Evolutionary conservation across 2,888 invertebrate species (phyloP).

Genomic region (Cerceris rybyensis): DNA sequence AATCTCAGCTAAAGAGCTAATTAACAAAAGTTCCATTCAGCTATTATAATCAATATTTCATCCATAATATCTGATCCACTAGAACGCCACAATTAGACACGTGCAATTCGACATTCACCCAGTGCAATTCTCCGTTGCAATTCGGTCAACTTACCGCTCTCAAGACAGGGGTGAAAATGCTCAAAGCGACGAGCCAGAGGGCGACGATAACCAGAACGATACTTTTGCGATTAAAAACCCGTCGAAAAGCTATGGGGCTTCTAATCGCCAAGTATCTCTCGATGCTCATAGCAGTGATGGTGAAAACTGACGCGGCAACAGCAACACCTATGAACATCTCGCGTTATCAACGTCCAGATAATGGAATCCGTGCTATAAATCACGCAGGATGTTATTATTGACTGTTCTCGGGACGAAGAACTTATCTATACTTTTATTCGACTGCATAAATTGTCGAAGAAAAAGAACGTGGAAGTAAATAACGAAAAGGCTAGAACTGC

Average conservation of each 20-base stretch:
- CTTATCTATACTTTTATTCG: constrained; percentile 18
- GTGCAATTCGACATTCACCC: too few species aligned
- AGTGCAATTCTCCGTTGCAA: background rate
- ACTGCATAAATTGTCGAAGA: background rate
- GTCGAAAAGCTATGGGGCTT: constrained; percentile 88
- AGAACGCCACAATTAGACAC: too few species aligned
- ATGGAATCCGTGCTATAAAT: background rate
- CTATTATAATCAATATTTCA: too few species aligned
- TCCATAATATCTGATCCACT: too few species aligned
- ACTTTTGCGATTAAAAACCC: constrained; percentile 87
- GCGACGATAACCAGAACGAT: constrained; percentile 86
- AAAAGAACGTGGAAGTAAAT: constrained; percentile 16
- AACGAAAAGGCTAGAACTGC: constrained; percentile 22
- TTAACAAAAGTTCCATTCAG: too few species aligned
- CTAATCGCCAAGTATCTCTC: constrained; percentile 90
- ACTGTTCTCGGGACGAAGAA: background rate
- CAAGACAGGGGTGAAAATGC: constrained; percentile 87
- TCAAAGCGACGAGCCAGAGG: constrained; percentile 87
- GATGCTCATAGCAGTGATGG: constrained; percentile 90
- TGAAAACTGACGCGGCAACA: constrained; percentile 91
- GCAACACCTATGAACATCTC: constrained; percentile 85
- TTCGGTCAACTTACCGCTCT: constrained; percentile 77
- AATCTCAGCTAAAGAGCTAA: too few species aligned
- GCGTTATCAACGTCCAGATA: background rate
- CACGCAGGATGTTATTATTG: background rate